Percentiles rank a stretch among this genome's conserved stretches.
Evolutionary conservation across 2,888 invertebrate species (phyloP).

Genomic region (Cordilura impudica): DNA sequence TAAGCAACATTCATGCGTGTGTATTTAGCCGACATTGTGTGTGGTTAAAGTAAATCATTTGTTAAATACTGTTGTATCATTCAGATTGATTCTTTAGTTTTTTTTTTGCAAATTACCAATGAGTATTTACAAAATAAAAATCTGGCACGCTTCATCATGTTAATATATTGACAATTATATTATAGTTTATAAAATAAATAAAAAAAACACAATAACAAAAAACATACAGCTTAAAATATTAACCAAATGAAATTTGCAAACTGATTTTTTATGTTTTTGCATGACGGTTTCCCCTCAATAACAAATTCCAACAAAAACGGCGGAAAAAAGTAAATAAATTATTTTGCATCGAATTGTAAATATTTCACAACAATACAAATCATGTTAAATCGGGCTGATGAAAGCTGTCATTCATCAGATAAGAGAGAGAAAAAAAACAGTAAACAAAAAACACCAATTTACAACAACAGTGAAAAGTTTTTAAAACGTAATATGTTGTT

Average conservation of each 20-base stretch:
- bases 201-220: not conserved
- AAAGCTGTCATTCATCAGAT: slow-evolving; percentile 56
- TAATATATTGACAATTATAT: slow-evolving; percentile 58
- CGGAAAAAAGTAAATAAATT: slow-evolving; percentile 44
- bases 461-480: slow-evolving; percentile 20
- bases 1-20: not conserved
- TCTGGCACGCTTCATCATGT: slow-evolving; percentile 54
- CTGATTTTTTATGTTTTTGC: slow-evolving; percentile 8
- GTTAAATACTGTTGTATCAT: slow-evolving; percentile 56
- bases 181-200: slow-evolving; percentile 40
- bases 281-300: slow-evolving; percentile 41
- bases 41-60: slow-evolving; percentile 59
- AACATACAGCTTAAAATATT: slow-evolving; percentile 1
- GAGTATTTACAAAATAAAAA: slow-evolving; percentile 42
- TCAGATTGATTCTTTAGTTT: slow-evolving; percentile 33
- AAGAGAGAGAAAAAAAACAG: slow-evolving; percentile 18
- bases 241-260: slow-evolving; percentile 51
- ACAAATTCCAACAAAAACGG: slow-evolving; percentile 8
- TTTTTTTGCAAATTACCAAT: slow-evolving; percentile 17
- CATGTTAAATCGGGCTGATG: slow-evolving; percentile 57
- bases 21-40: slow-evolving; percentile 50
- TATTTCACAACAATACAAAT: slow-evolving; percentile 58
- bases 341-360: slow-evolving; percentile 50
- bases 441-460: slow-evolving; percentile 6
- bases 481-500: slow-evolving; percentile 38